Evolutionary conservation across 2,113 vertebrate genomes (phyloP), one percentile per base, ranked within the genome.

Genomic region (Rhizomys pruinosus): DNA sequence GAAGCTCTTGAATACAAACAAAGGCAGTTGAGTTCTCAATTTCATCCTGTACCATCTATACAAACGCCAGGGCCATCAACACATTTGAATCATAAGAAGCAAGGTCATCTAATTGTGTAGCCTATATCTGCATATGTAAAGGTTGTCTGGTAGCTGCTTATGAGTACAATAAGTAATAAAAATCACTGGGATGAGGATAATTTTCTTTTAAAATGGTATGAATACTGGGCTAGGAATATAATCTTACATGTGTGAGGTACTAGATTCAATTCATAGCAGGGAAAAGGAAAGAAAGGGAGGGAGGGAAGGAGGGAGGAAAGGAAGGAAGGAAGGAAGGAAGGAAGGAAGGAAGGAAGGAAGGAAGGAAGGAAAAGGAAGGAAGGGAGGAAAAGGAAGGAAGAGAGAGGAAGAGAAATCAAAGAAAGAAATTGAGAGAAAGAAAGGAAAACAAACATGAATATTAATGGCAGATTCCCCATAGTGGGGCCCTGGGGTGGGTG

Each of bases 191-290:
- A 59, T 59, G 81, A 72, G 5, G 29, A 73, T 42, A 47, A 87
- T 81, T 94, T 93, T 89, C 34, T 79, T 73, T 85, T 76, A 71
- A 17, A 64, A 52, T n/a, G 25, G 17, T 61, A 52, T 44, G 13
- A 71, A 71, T 39, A 2, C 44, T 55, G 22, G 47, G 23, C 19
- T 66, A 9, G 5, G 44, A 68, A 44, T 66, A 47, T 7, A 47
- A 42, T 34, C 44, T 27, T 22, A 6, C 23, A 27, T 85, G 10
- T 59, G n/a, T 39, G 27, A 86, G 57, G 25, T 57, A 15, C 25
- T 72, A 52, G 25, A n/a, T 59, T 57, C 25, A 42, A 32, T 72
- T 86, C 57, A 47, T 72, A 42, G 17, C n/a, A 39, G 29, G 52
- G 7, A 27, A 23, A 11, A 85, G 57, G 23, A 7, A 57, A n/a